Percentiles rank a stretch among this genome's conserved stretches.
These are phyloP conservation scores for Plecturocebus donacophilus DNA, from an alignment of 2,113 vertebrate genomes.

Conservation along the genomic window DNA sequence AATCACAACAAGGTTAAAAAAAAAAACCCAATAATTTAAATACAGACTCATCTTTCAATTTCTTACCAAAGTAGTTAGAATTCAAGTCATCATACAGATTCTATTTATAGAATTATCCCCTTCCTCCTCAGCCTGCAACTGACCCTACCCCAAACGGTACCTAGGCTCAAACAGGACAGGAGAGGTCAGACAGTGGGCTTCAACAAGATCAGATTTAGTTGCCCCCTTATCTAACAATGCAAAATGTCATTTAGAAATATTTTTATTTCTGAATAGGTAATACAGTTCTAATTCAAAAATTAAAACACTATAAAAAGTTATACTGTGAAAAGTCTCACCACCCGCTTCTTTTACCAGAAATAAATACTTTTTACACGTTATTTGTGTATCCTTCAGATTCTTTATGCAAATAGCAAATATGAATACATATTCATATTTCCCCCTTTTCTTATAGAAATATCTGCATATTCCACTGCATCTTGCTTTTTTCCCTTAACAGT, in stretches of 20 bases:
- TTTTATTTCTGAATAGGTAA: constrained; percentile 28
- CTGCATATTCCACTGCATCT: not conserved
- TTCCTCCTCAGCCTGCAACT: not conserved
- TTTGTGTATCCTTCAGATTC: not conserved
- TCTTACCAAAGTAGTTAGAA: not conserved
- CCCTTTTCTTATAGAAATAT: not conserved
- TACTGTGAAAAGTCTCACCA: not conserved
- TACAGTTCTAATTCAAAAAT: not conserved
- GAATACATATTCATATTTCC: not conserved
- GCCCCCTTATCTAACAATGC: not conserved
- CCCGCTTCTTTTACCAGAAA: not conserved
- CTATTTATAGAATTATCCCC: not conserved
- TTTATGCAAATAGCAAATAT: not conserved
- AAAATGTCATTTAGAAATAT: constrained; percentile 8
- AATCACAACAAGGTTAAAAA: not conserved
- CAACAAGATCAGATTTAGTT: not conserved
- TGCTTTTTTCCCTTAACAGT: not conserved
- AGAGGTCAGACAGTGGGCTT: not conserved
- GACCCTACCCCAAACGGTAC: not conserved
- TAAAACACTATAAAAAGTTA: not conserved
- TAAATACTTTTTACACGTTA: not conserved
- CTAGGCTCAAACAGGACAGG: not conserved
- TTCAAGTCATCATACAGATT: not conserved
- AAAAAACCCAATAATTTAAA: constrained; percentile 9
- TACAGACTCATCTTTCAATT: not conserved